Evolutionary conservation across 2,113 vertebrate species (phyloP).

Genomic region (Steatornis caripensis): DNA sequence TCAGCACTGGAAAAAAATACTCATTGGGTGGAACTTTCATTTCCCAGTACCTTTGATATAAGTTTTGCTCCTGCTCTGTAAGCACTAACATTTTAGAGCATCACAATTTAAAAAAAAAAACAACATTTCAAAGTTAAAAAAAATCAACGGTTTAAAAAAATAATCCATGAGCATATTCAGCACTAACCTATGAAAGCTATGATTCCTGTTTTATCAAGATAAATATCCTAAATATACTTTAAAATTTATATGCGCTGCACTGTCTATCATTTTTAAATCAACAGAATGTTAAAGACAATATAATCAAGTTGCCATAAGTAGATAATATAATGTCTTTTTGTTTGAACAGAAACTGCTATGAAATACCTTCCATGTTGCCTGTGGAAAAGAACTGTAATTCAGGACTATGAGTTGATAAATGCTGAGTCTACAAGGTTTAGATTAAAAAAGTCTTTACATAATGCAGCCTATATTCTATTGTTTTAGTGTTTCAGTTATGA

Average conservation of each 20-base stretch:
- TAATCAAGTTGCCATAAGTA: neutral
- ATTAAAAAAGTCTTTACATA: neutral
- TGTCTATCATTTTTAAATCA: neutral
- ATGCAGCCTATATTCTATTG: neutral
- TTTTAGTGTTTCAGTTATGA: neutral
- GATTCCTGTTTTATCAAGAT: neutral
- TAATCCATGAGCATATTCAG: neutral
- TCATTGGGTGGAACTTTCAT: neutral
- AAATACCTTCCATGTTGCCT: neutral
- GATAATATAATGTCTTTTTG: neutral
- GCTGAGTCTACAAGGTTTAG: neutral
- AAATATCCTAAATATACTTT: neutral
- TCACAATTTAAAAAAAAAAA: neutral
- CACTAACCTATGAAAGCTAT: neutral
- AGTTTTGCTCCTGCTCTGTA: neutral
- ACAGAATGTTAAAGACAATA: neutral
- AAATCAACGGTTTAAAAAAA: neutral
- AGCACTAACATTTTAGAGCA: neutral
- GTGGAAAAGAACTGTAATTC: neutral
- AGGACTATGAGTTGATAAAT: neutral
- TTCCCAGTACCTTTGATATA: neutral
- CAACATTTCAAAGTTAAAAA: neutral
- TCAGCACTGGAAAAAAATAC: slow-evolving; percentile 15
- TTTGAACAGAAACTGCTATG: neutral
- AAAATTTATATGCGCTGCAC: neutral